Conservation (phyloP, 2,888 invertebrate species). For the Formica aserva region DNA sequence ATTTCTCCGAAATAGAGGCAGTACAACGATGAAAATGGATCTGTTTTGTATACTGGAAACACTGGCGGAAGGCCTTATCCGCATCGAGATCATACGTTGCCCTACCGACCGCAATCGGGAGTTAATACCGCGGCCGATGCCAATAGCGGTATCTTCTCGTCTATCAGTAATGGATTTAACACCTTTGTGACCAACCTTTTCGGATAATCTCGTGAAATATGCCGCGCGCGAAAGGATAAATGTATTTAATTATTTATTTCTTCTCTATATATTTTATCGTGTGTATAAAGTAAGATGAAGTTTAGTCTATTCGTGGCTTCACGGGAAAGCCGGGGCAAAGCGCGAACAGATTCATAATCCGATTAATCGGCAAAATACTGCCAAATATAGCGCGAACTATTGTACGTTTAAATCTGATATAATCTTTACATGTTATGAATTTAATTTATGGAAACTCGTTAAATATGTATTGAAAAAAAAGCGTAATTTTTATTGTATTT, state of each 20-base stretch:
- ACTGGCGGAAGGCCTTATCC: slow-evolving; percentile 77
- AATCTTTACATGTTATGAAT: background rate
- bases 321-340: background rate
- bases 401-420: slow-evolving; percentile 19
- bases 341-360: slow-evolving; percentile 6
- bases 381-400: slow-evolving; percentile 18
- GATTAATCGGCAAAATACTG: slow-evolving; percentile 47
- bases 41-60: slow-evolving; percentile 76
- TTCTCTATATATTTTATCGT: slow-evolving; percentile 13
- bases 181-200: slow-evolving; percentile 93
- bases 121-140: slow-evolving; percentile 78
- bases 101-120: slow-evolving; percentile 81
- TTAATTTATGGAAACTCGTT: background rate
- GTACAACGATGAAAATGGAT: slow-evolving; percentile 72
- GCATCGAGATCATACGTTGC: slow-evolving; percentile 81
- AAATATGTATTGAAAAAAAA: slow-evolving; percentile 5
- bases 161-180: slow-evolving; percentile 92
- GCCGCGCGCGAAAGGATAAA: background rate
- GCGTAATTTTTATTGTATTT: slow-evolving; percentile 21
- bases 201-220: slow-evolving; percentile 86
- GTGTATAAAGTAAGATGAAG: background rate
- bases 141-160: slow-evolving; percentile 90
- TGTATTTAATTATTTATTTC: slow-evolving; percentile 42
- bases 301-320: background rate
- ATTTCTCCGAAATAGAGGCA: slow-evolving; percentile 66